A percentile compares a stretch with the other conserved stretches of the same genome.
These are phyloP conservation scores for Thaumetopoea pityocampa DNA, from an alignment of 1,140 invertebrate genomes.

Conservation along the genomic window DNA sequence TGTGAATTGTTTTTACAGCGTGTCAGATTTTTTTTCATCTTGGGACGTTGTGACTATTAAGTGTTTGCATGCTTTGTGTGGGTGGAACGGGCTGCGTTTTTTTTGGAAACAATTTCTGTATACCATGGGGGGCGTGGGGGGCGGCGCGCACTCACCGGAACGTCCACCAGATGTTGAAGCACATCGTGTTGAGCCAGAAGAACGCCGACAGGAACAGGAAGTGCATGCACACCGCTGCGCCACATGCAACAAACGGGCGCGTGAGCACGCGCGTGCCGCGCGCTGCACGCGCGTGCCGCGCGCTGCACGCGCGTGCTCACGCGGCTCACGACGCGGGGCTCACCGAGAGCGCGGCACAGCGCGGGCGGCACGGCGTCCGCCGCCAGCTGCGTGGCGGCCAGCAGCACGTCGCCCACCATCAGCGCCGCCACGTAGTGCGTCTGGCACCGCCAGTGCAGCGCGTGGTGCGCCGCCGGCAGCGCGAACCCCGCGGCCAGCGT, in stretches of 20 bases:
- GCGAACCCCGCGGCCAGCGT: conserved; percentile 85
- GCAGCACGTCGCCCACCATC: conserved; percentile 84
- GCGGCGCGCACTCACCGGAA: conserved; percentile 85
- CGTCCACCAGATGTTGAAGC: conserved; percentile 96
- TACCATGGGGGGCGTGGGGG: no score
- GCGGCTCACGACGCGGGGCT: conserved; percentile 46
- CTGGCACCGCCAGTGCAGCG: conserved; percentile 90
- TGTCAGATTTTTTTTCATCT: no score
- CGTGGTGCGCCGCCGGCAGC: conserved; percentile 87
- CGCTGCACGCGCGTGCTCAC: no score
- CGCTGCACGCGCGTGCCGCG: no score
- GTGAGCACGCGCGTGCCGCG: no score
- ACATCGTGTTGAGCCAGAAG: conserved; percentile 97
- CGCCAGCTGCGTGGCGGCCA: conserved; percentile 84
- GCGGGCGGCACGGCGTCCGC: conserved; percentile 76
- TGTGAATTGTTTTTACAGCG: no score
- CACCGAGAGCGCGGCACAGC: conserved; percentile 80
- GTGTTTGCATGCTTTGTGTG: no score
- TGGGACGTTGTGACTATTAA: no score
- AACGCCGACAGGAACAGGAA: conserved; percentile 96
- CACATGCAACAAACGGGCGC: conserved; percentile 46
- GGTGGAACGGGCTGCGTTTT: no score
- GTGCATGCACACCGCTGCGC: conserved; percentile 89
- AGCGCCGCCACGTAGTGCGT: conserved; percentile 88
- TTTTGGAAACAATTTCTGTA: no score